Base-by-base conservation (phyloP, 2,888 invertebrate genomes). In the Calephelis perditalis region DNA sequence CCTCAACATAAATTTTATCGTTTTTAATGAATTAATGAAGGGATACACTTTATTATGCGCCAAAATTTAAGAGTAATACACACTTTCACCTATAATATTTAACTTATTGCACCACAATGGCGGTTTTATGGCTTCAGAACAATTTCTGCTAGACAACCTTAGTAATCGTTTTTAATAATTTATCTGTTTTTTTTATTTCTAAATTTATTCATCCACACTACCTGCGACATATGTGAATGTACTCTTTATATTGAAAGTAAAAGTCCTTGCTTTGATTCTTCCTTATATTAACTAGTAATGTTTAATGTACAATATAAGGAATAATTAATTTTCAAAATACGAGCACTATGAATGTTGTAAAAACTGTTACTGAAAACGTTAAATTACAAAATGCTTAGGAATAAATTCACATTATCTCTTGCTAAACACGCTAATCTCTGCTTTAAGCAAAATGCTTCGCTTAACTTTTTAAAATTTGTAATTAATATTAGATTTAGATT, bases 361-460 rank as follows among this genome's bases (percentile, higher is more conserved):
- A 26, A 26, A 26, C 26, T 45, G 56, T 56, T 60, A 37, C 36
- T 15, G 45, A 60, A 37, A 45, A 60, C 55, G 44, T 59, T 54
- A 36, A 49, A 54, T 59, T 43, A 60, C 35, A 55, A 59, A 59
- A 46, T 56, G 45, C 46, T 45, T 55, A 45, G 55, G 55, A 45
- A 59, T 59, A 54, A 35, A 44, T 59, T 55, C 10, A 52, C 59
- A 46, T 54, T 55, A 61, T 59, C 60, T 62, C 49, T 56, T 45
- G 60, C 52, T 60, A 62, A 47, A 58, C 46, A 61, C 60, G 65
- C 62, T 65, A 64, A 58, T 64, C 61, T 65, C 59, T 46, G 61
- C 60, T 55, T 52, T 46, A n/a, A 49, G 15, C 56, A 52, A 58
- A 57, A 47, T 26, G 46, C 46, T 54, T 54, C 5, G 58, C 57